Evolutionary conservation across 2,113 vertebrate species (phyloP).

Genomic region (Silurus glanis): DNA sequence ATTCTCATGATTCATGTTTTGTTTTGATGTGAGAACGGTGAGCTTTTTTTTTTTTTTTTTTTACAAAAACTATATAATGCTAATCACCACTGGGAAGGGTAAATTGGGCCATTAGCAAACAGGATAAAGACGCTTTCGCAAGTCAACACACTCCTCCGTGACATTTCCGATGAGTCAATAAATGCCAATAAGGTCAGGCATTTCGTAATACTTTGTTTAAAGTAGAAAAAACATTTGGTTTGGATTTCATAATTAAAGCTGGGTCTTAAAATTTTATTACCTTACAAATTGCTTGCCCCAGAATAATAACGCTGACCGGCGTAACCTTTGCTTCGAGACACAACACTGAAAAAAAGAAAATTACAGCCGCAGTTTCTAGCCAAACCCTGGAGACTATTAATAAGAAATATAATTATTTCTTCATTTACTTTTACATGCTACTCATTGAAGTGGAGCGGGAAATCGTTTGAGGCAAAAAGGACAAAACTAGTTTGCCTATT

Average conservation of each 20-base stretch:
- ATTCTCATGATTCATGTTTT: slow-evolving; percentile 13
- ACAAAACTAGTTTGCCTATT: neutral
- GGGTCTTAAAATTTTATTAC: slow-evolving; percentile 42
- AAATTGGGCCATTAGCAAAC: slow-evolving; percentile 13
- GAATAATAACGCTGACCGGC: slow-evolving; percentile 43
- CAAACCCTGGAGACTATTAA: slow-evolving; percentile 52
- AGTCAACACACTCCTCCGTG: slow-evolving; percentile 1
- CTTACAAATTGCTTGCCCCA: slow-evolving; percentile 29
- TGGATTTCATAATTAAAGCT: slow-evolving; percentile 16
- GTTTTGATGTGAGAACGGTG: slow-evolving; percentile 1
- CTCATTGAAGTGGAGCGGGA: slow-evolving; percentile 34
- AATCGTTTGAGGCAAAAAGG: slow-evolving; percentile 33
- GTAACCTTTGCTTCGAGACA: slow-evolving; percentile 51
- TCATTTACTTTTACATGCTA: slow-evolving; percentile 53
- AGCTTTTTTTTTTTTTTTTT: neutral
- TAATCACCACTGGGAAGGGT: neutral
- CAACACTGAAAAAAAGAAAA: slow-evolving; percentile 37
- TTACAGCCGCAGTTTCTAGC: slow-evolving; percentile 43
- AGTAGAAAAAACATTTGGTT: slow-evolving; percentile 4
- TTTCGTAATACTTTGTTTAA: neutral
- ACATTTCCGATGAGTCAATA: slow-evolving; percentile 27
- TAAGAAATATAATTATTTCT: slow-evolving; percentile 58
- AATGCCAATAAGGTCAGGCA: slow-evolving; percentile 22
- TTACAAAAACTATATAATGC: neutral
- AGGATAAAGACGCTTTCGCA: slow-evolving; percentile 8